Percentiles rank a stretch among this genome's conserved stretches.
These are phyloP conservation scores for Piaya cayana DNA, from an alignment of 2,113 vertebrate genomes.

Conservation along the genomic window DNA sequence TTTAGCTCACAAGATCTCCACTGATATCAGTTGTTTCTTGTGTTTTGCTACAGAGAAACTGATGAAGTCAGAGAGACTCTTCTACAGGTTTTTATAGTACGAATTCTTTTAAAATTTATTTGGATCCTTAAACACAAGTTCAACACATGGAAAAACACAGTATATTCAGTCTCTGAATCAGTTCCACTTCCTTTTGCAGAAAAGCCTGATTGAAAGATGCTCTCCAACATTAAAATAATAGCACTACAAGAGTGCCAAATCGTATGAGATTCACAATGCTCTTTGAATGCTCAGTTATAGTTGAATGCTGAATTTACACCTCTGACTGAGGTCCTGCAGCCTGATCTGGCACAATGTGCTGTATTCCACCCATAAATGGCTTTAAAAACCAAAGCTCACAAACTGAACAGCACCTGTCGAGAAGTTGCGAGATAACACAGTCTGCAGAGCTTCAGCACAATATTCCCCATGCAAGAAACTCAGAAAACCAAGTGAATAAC, in stretches of 20 bases:
- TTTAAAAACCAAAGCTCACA: constrained; percentile 22
- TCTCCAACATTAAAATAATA: not conserved
- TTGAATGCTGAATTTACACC: not conserved
- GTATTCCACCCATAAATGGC: constrained; percentile 22
- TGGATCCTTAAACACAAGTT: not conserved
- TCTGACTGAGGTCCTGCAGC: not conserved
- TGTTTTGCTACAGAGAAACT: not conserved
- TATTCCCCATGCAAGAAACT: not conserved
- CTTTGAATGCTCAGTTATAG: not conserved
- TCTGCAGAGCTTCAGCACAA: not conserved
- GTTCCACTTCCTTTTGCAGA: not conserved
- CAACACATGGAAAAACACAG: not conserved
- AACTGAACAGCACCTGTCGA: constrained; percentile 6
- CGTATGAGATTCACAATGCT: not conserved
- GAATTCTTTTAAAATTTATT: not conserved
- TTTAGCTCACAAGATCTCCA: not conserved
- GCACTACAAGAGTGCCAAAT: not conserved
- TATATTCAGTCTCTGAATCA: not conserved
- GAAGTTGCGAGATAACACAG: constrained; percentile 10
- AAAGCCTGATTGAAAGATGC: not conserved
- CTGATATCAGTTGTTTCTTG: not conserved
- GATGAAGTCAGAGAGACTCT: not conserved
- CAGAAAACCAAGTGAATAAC: not conserved
- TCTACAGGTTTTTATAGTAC: not conserved
- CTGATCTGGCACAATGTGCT: not conserved